phyloP scores from a whole-genome alignment of 1,140 invertebrate genomes.

The Archivesica marissinica region DNA sequence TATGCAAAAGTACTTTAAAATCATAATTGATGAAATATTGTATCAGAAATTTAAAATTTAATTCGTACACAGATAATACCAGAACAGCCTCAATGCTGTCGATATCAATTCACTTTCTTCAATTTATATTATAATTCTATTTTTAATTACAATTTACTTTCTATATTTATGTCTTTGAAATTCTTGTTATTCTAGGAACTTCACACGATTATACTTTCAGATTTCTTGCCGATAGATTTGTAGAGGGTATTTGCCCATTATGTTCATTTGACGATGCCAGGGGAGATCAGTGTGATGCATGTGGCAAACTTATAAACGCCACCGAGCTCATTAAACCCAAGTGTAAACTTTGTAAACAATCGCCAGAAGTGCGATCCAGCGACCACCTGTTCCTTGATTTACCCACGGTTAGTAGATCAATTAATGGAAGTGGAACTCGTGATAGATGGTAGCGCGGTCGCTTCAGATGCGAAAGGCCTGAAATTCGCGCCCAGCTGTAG shows the following conservation, averaged over 20 bases:
- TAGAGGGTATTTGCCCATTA: slow-evolving; percentile 98
- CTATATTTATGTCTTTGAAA: neutral
- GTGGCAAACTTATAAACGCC: slow-evolving; percentile 98
- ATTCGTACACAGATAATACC: neutral
- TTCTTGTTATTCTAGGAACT: neutral
- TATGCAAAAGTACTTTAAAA: too few species aligned
- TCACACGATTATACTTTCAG: slow-evolving; percentile 72
- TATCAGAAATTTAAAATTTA: neutral
- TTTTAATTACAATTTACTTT: neutral
- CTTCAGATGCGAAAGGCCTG: too few species aligned
- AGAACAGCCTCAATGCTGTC: neutral
- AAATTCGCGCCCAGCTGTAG: too few species aligned
- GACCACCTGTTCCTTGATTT: slow-evolving; percentile 97
- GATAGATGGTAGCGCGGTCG: too few species aligned
- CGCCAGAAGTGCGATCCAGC: slow-evolving; percentile 91
- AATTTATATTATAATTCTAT: neutral
- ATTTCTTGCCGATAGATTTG: slow-evolving; percentile 93
- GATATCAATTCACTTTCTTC: too few species aligned
- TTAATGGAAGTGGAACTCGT: slow-evolving; percentile 58
- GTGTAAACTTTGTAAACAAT: slow-evolving; percentile 95
- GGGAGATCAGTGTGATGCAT: slow-evolving; percentile 99
- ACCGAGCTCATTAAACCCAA: slow-evolving; percentile 94
- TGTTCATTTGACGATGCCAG: slow-evolving; percentile 97
- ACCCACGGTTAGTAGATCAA: too few species aligned
- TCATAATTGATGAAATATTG: neutral